Conservation (phyloP, 1,140 invertebrate genomes). For the Mylabris phalerata region DNA sequence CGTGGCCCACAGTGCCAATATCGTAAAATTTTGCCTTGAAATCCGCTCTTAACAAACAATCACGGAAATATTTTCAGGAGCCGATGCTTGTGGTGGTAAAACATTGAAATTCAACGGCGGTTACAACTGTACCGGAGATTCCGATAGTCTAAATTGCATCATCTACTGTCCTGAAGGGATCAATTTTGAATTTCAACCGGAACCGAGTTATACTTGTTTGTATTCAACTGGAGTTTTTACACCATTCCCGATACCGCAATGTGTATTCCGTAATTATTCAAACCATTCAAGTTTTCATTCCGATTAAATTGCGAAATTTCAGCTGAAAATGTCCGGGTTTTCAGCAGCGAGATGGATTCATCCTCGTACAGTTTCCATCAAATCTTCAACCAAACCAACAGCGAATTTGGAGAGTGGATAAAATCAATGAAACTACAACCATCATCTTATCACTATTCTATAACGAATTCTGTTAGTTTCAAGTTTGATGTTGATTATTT, state of each 20-base stretch:
- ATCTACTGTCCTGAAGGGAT: slow-evolving; percentile 60
- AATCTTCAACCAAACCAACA: slow-evolving; percentile 13
- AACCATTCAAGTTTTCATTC: neutral
- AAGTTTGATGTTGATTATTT: neutral
- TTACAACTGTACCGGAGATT: slow-evolving; percentile 59
- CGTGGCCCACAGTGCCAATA: slow-evolving; percentile 71
- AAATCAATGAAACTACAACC: slow-evolving; percentile 1
- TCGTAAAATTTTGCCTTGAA: slow-evolving; percentile 47
- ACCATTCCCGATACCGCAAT: slow-evolving; percentile 67
- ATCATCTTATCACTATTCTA: no score
- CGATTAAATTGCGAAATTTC: no score
- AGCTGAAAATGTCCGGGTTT: no score
- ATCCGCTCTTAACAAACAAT: no score
- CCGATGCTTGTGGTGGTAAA: slow-evolving; percentile 50
- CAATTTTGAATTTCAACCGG: slow-evolving; percentile 53
- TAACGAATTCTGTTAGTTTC: no score
- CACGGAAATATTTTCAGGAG: slow-evolving; percentile 42
- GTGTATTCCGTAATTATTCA: slow-evolving; percentile 55
- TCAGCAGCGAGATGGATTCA: neutral
- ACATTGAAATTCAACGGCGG: slow-evolving; percentile 68
- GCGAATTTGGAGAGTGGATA: slow-evolving; percentile 4
- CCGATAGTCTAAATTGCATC: slow-evolving; percentile 53
- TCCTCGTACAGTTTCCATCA: neutral
- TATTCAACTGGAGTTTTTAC: slow-evolving; percentile 61
- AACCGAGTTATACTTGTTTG: slow-evolving; percentile 58